Conservation (phyloP, 1,140 invertebrate genomes). For the Drosophila paulistorum region DNA sequence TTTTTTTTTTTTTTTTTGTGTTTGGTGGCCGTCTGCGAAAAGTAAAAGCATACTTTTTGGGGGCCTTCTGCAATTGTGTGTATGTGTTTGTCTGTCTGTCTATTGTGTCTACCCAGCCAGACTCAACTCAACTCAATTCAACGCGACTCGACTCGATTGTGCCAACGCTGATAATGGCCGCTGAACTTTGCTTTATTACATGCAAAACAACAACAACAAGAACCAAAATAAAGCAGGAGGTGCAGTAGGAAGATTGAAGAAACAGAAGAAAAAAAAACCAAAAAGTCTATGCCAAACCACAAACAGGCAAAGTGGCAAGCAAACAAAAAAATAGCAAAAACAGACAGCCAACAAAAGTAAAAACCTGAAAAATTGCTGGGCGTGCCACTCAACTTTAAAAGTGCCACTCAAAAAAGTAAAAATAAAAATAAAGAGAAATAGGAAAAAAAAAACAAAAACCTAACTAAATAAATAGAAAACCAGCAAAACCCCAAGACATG, state of each 20-base stretch:
- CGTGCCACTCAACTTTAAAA: conserved; percentile 56
- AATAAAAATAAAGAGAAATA: conserved; percentile 11
- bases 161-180: conserved; percentile 53
- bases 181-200: conserved; percentile 65
- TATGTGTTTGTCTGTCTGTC: conserved; percentile 9
- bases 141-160: conserved; percentile 47
- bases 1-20: background rate
- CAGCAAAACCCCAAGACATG: conserved; percentile 1
- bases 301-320: conserved; percentile 45
- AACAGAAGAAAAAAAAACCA: background rate
- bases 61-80: conserved; percentile 38
- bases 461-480: conserved; percentile 12
- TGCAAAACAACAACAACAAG: conserved; percentile 39
- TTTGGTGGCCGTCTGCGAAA: conserved; percentile 32
- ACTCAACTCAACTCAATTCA: background rate
- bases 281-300: conserved; percentile 48
- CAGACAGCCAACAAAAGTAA: conserved; percentile 12
- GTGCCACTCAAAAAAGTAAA: conserved; percentile 51
- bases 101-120: conserved; percentile 34
- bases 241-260: conserved; percentile 8
- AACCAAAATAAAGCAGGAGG: conserved; percentile 1
- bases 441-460: background rate
- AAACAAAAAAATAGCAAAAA: conserved; percentile 14
- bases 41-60: conserved; percentile 56
- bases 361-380: conserved; percentile 37